Conservation (phyloP, 2,888 invertebrate genomes). For the Tachina grossa region DNA sequence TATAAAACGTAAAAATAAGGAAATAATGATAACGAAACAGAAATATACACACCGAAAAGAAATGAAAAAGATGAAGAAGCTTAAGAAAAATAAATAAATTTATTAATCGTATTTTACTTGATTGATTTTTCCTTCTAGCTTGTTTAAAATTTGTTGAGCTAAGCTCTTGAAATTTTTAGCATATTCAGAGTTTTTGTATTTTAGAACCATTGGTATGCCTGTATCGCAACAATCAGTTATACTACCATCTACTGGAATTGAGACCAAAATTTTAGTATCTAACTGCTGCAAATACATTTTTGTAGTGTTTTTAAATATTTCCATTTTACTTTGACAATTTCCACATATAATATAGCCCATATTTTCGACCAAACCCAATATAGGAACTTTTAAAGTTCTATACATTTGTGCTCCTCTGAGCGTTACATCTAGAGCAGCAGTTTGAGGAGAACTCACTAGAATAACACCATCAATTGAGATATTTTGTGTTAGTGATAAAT, state of each 20-base stretch:
- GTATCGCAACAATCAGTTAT: slow-evolving; percentile 81
- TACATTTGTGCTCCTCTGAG: slow-evolving; percentile 94
- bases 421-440: slow-evolving; percentile 93
- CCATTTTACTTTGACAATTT: slow-evolving; percentile 88
- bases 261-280: slow-evolving; percentile 87
- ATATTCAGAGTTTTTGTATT: slow-evolving; percentile 78
- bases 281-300: slow-evolving; percentile 86
- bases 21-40: slow-evolving; percentile 87
- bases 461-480: slow-evolving; percentile 93
- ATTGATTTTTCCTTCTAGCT: slow-evolving; percentile 52
- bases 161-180: slow-evolving; percentile 76
- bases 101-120: slow-evolving; percentile 29
- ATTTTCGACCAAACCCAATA: slow-evolving; percentile 95
- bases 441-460: slow-evolving; percentile 96
- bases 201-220: slow-evolving; percentile 80
- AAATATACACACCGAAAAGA: slow-evolving; percentile 89
- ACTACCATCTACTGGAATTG: slow-evolving; percentile 81
- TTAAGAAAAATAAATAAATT: slow-evolving; percentile 78
- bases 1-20: slow-evolving; percentile 91
- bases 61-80: slow-evolving; percentile 88
- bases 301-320: slow-evolving; percentile 89
- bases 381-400: slow-evolving; percentile 90
- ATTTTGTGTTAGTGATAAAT: slow-evolving; percentile 94
- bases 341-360: slow-evolving; percentile 92
- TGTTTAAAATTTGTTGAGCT: slow-evolving; percentile 57